A percentile compares a stretch with the other conserved stretches of the same genome.
These are phyloP conservation scores for Diprion similis DNA, from an alignment of 1,140 invertebrate species.

Conservation along the genomic window DNA sequence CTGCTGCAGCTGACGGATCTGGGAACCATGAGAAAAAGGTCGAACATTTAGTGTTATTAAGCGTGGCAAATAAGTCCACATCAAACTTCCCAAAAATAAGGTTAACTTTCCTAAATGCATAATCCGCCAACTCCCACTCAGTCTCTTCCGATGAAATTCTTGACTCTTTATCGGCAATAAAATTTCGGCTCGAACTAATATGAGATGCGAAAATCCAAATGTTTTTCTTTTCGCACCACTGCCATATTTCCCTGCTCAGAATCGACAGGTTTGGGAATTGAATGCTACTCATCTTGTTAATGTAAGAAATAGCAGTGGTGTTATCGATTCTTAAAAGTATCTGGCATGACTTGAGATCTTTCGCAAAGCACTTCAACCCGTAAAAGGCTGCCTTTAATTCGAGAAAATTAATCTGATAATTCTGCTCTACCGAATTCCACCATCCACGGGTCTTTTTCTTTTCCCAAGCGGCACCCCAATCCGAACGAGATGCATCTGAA, in stretches of 20 bases:
- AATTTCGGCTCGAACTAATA: conserved; percentile 31
- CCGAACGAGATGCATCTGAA: conserved; percentile 20
- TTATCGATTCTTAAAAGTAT: conserved; percentile 34
- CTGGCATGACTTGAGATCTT: conserved; percentile 16
- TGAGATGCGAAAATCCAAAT: conserved; percentile 37
- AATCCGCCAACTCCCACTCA: conserved; percentile 24
- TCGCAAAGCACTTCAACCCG: conserved; percentile 22
- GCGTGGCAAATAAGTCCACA: not conserved
- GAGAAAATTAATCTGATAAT: conserved; percentile 23
- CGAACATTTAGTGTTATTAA: not conserved
- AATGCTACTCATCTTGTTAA: conserved; percentile 34
- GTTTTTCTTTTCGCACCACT: conserved; percentile 29
- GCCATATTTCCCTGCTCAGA: conserved; percentile 30
- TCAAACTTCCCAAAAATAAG: not conserved
- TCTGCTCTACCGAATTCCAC: conserved; percentile 8
- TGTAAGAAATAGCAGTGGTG: conserved; percentile 30
- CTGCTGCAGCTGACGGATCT: conserved; percentile 13
- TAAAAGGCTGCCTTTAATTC: conserved; percentile 23
- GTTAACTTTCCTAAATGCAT: conserved; percentile 17
- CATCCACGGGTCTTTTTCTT: conserved; percentile 19
- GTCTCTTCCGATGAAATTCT: conserved; percentile 32
- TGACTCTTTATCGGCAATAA: conserved; percentile 35
- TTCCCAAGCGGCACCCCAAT: conserved; percentile 21
- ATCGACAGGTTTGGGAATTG: conserved; percentile 24
- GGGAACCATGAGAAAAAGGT: not conserved